Evolutionary conservation across 2,797 vertebrate species (phyloP), one percentile per base, ranked within the genome.

Genomic region (Pangasius krempfi): DNA sequence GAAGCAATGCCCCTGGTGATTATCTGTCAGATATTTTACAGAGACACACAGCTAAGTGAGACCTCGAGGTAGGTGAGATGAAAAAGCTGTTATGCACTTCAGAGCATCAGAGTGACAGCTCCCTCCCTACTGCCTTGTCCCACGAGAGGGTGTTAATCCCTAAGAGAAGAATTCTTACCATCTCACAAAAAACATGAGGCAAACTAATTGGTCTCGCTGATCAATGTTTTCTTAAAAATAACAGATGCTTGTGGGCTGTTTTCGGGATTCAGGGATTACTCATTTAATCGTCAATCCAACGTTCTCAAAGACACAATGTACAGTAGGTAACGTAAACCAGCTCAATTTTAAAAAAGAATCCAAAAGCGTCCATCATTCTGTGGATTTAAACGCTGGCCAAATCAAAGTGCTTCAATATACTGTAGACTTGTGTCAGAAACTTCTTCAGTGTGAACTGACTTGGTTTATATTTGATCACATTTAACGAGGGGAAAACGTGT

Each of bases 1-100:
- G 88, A 92, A 94, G 90, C 72, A 89, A 84, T 90, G 91, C 91
- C 91, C 81, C n/a, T 27, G 84, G 88, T 86, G 92, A 91, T 89
- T 90, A 92, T 25, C 89, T 93, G 90, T 92, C 91, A 88, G 79
- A 56, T 70, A n/a, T 54, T 90, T 91, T 90, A 90, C 73, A 87
- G 86, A 91, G 82, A 85, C 84, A 73, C 50, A 60, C 47, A 33
- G 84, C 62, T 54, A 79, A 44, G 86, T 52, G 47, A 79, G 76
- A 87, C 64, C 83, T 54, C 83, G 40, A 85, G 60, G 47, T 54
- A 70, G 47, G 83, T 85, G 83, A 85, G 47, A 85, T 20, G 60
- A 64, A 83, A 47, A 83, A 83, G 81, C 81, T 64, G 83, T 54
- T 70, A 25, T 37, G 64, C 64, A 54, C 47, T 85, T 85, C 64